Conservation (phyloP, 2,797 vertebrate species). For the Sparidentex hasta region DNA sequence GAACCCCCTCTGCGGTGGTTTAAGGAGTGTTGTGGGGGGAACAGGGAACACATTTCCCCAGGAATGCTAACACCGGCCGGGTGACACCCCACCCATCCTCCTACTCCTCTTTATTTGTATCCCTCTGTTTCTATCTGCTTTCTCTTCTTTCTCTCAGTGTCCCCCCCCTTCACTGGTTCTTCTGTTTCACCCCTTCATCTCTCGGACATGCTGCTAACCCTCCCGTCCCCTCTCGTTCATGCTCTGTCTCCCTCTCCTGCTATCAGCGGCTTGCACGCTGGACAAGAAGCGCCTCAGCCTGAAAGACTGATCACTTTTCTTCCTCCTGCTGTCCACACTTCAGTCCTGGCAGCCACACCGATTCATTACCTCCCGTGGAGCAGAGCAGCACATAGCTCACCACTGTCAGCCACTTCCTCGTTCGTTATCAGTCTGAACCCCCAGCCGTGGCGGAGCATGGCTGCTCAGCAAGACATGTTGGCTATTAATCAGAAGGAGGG, state of each 20-base stretch:
- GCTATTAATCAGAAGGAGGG: slow-evolving; percentile 66
- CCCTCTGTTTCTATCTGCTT: slow-evolving; percentile 18
- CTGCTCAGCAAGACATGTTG: slow-evolving; percentile 52
- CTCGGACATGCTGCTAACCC: not conserved
- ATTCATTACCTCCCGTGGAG: slow-evolving; percentile 76
- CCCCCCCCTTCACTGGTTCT: not conserved
- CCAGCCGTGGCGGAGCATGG: slow-evolving; percentile 48
- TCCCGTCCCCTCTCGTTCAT: slow-evolving; percentile 2
- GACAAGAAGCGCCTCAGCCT: slow-evolving; percentile 57
- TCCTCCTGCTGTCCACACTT: slow-evolving; percentile 70
- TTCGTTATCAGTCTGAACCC: slow-evolving; percentile 48
- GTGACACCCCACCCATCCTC: slow-evolving; percentile 25
- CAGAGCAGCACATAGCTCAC: slow-evolving; percentile 71
- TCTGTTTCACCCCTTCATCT: not conserved
- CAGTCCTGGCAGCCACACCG: slow-evolving; percentile 60
- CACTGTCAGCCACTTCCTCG: slow-evolving; percentile 57
- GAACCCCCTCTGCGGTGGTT: slow-evolving; percentile 74
- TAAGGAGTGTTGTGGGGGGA: slow-evolving; percentile 61
- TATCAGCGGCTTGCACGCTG: slow-evolving; percentile 56
- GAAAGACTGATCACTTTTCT: slow-evolving; percentile 77
- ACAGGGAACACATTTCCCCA: slow-evolving; percentile 54
- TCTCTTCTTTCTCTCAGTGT: slow-evolving; percentile 1
- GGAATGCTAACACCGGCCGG: slow-evolving; percentile 54
- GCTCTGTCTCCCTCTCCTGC: slow-evolving; percentile 29
- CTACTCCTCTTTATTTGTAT: slow-evolving; percentile 26